Base-by-base conservation (phyloP, 2,113 vertebrate genomes). In the Nesoenas mayeri region DNA sequence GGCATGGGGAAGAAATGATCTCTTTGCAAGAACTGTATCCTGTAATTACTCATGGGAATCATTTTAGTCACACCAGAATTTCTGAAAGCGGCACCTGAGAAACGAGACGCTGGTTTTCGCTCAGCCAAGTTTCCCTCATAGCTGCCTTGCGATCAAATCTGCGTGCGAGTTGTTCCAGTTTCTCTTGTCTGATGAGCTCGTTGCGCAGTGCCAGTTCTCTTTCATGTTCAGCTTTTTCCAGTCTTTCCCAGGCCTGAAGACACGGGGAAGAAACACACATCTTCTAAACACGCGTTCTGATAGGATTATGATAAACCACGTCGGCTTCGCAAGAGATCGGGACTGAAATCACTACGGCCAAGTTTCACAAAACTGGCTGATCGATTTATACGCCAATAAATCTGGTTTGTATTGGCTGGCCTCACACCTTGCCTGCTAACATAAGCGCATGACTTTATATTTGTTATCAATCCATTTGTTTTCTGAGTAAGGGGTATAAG, bases 181-280 rank as follows among this genome's bases (percentile, higher is more conserved):
- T 99, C 98, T 99, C 99, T 93, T 99, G 99, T 91, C 99, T 98
- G 93, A 99, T 99, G 94, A 99, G 98, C 98, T 99, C 99, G 4
- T 98, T 99, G 89, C 99, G 98, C 97, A 99, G 98, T 66, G 99
- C 99, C 98, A 99, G 98, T 98, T 99, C 99, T 87, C 99, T 94
- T 97, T 99, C 99, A 8, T 99, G 99, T 97, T 99, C 99, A 5
- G 99, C 99, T 98, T 99, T 99, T 98, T 99, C 99, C 98, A 99
- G 98, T 94, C 99, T 98, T 98, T 99, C 99, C 99, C 99, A 99
- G 92, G 99, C 98, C 99, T 99, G 92, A 48, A 64, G 94, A 77
- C 2, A 11, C n/a, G 58, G 40, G 71, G 81, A 61, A 17, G 75
- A 93, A 92, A 84, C 44, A 91, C 0, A 24, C 5, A 1, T 88